phyloP scores from a whole-genome alignment of 1,140 invertebrate genomes.

The Sitophilus oryzae region DNA sequence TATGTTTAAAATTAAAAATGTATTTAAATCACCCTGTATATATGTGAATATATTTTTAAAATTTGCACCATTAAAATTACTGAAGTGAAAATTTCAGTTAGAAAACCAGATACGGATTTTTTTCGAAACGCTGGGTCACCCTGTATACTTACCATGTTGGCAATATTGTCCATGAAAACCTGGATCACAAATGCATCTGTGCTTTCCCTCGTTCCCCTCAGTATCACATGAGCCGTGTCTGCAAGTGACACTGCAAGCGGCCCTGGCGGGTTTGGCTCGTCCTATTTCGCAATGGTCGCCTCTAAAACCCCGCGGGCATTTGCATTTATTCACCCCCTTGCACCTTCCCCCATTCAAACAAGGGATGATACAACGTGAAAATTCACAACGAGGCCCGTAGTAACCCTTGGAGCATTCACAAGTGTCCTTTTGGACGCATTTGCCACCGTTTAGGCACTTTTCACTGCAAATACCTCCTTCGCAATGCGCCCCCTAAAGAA shows the following conservation, averaged over 20 bases:
- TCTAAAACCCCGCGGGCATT: slow-evolving; percentile 68
- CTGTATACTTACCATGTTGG: slow-evolving; percentile 57
- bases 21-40: no score
- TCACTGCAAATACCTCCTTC: slow-evolving; percentile 77
- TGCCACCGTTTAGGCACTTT: slow-evolving; percentile 89
- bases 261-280: slow-evolving; percentile 56
- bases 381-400: slow-evolving; percentile 83
- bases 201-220: slow-evolving; percentile 49
- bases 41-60: no score
- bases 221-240: slow-evolving; percentile 66
- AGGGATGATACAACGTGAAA: slow-evolving; percentile 83
- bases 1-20: no score
- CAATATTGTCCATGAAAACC: slow-evolving; percentile 69
- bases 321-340: slow-evolving; percentile 77
- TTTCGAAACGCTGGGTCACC: no score
- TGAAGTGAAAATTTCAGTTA: no score
- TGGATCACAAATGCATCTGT: slow-evolving; percentile 60
- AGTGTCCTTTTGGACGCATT: slow-evolving; percentile 88
- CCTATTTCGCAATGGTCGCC: slow-evolving; percentile 85
- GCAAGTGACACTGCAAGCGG: slow-evolving; percentile 63
- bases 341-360: slow-evolving; percentile 81
- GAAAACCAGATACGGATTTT: no score
- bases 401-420: slow-evolving; percentile 86
- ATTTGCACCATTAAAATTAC: no score
- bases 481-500: slow-evolving; percentile 37